phyloP scores from a whole-genome alignment of 30 jellyfish, hydroid and myxozoan genomes.

The Sanderia malayensis region DNA sequence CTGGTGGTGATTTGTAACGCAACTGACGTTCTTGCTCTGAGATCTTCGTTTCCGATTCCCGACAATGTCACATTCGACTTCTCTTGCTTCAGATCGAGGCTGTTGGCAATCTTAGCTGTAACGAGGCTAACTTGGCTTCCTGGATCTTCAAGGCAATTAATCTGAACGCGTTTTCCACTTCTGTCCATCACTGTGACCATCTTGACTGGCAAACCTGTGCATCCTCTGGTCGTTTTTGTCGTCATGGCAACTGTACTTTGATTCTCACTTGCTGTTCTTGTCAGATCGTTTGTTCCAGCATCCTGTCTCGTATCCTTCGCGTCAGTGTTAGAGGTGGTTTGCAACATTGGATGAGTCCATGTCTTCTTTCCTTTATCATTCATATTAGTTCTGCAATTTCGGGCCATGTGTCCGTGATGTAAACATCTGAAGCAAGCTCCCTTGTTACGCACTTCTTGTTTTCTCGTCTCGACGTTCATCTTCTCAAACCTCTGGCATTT shows the following conservation, averaged over 20 bases:
- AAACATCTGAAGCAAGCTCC: slow-evolving; percentile 30
- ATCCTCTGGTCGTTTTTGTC: slow-evolving; percentile 10
- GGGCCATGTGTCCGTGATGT: slow-evolving; percentile 30
- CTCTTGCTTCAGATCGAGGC: slow-evolving; percentile 16
- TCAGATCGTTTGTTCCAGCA: slow-evolving; percentile 1
- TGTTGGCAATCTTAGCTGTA: background rate
- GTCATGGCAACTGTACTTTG: slow-evolving; percentile 32
- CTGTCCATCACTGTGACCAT: slow-evolving; percentile 36
- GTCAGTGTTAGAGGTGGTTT: background rate
- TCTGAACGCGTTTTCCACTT: slow-evolving; percentile 11
- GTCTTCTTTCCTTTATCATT: slow-evolving; percentile 16
- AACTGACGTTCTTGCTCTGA: slow-evolving; percentile 18
- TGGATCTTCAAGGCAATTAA: slow-evolving; percentile 36
- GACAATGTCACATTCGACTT: slow-evolving; percentile 4
- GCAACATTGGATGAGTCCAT: slow-evolving; percentile 22
- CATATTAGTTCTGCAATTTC: slow-evolving; percentile 17
- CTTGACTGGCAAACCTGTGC: slow-evolving; percentile 26
- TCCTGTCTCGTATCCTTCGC: slow-evolving; percentile 11
- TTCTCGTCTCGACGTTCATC: slow-evolving; percentile 23
- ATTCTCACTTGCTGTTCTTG: slow-evolving; percentile 8
- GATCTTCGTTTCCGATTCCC: slow-evolving; percentile 9
- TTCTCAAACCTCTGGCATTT: slow-evolving; percentile 25
- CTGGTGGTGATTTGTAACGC: slow-evolving; percentile 25
- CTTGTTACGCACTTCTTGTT: slow-evolving; percentile 27
- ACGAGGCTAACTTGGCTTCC: slow-evolving; percentile 37